Percentiles rank a stretch among this genome's conserved stretches.
These are phyloP conservation scores for Tenebrio molitor DNA, from an alignment of 1,140 invertebrate species.

Conservation along the genomic window DNA sequence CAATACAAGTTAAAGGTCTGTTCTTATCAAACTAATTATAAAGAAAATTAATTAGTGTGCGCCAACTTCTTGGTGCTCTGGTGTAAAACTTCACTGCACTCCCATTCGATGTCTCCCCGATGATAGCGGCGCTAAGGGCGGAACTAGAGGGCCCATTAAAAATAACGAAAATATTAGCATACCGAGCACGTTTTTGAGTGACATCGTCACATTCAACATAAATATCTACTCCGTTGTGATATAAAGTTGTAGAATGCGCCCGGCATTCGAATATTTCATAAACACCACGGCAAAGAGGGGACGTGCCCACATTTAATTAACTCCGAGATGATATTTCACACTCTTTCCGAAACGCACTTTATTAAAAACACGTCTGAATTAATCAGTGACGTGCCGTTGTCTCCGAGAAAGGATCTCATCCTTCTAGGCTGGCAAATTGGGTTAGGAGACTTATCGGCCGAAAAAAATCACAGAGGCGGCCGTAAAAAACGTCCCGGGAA, in stretches of 20 bases:
- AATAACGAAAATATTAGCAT: slow-evolving; percentile 42
- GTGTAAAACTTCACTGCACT: too few relatives aligned
- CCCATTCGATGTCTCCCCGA: too few relatives aligned
- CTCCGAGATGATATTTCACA: slow-evolving; percentile 40
- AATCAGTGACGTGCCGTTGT: slow-evolving; percentile 23
- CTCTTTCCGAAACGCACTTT: slow-evolving; percentile 39
- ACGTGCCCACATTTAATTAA: slow-evolving; percentile 44
- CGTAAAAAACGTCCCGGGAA: slow-evolving; percentile 4
- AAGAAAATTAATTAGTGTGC: too few relatives aligned
- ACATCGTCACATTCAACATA: slow-evolving; percentile 48
- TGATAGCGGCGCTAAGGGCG: too few relatives aligned
- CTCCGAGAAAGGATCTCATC: slow-evolving; percentile 7
- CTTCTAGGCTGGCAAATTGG: background rate
- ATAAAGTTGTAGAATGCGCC: slow-evolving; percentile 47
- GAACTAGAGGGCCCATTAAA: slow-evolving; percentile 7
- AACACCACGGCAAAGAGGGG: slow-evolving; percentile 24
- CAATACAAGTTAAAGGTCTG: too few relatives aligned
- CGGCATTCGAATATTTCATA: slow-evolving; percentile 47
- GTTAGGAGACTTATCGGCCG: background rate
- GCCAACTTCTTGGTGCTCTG: too few relatives aligned
- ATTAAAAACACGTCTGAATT: slow-evolving; percentile 33
- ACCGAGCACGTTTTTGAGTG: slow-evolving; percentile 44
- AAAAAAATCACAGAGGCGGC: background rate
- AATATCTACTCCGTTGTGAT: slow-evolving; percentile 45
- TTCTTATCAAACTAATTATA: too few relatives aligned